phyloP scores from a whole-genome alignment of 2,888 invertebrate species.

The Willowsia nigromaculata region DNA sequence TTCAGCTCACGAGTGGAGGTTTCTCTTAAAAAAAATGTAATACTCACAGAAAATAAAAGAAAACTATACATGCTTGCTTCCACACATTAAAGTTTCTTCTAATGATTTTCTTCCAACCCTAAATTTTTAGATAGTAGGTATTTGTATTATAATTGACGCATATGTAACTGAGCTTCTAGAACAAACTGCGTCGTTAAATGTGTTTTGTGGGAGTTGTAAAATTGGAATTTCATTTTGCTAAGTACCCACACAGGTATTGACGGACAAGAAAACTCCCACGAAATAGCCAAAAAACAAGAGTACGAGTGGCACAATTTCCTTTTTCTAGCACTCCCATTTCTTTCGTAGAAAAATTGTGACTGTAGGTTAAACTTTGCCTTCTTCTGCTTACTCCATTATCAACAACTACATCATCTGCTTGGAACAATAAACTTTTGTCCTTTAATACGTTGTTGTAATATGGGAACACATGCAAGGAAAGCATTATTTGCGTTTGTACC shows the following conservation, averaged over 20 bases:
- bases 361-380: no score
- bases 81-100: neutral
- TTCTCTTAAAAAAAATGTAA: slow-evolving; percentile 3
- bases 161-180: neutral
- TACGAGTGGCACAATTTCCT: slow-evolving; percentile 15
- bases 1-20: slow-evolving; percentile 8
- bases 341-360: no score
- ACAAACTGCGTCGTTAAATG: neutral
- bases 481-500: no score
- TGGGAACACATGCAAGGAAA: no score
- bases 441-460: no score
- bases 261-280: slow-evolving; percentile 49
- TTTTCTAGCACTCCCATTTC: neutral
- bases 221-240: slow-evolving; percentile 44
- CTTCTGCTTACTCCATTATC: no score
- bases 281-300: neutral
- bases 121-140: neutral
- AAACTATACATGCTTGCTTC: neutral
- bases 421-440: no score
- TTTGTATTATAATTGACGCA: neutral
- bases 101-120: slow-evolving; percentile 12
- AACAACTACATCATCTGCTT: no score
- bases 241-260: slow-evolving; percentile 51
- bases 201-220: slow-evolving; percentile 28
- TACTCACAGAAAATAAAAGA: neutral